Evolutionary conservation across 2,113 vertebrate species (phyloP), one percentile per base, ranked within the genome.

Genomic region (Pseudolaguvia tuberculata): DNA sequence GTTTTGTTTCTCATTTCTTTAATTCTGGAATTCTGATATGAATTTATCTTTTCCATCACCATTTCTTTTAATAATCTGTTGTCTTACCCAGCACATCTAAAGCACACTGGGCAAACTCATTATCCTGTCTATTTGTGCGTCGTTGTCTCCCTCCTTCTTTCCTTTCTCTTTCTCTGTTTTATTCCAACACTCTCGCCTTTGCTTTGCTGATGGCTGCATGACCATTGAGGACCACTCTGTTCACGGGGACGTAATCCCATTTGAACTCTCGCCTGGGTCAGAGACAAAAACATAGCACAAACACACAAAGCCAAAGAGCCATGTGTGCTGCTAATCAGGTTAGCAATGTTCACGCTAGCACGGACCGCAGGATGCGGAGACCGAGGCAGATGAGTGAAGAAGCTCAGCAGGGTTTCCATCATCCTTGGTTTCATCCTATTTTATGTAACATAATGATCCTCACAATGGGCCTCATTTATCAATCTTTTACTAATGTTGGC

Each of bases 241-340:
- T 79, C 82, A 71, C 23, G 78, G 75, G 59, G 63, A 77, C 71
- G 20, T 81, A 83, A 83, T 80, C 78, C 71, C 72, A 82, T 83
- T 80, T 80, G 66, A 83, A 84, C 72, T 74, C 74, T 65, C 47
- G 55, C 58, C 69, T 61, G 47, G 75, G 74, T 78, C 79, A 74
- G 45, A 66, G 53, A 75, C 70, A 82, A 81, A 74, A 79, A 82
- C 47, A 45, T 75, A 67, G 39, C 53, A 2, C 52, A 69, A 48
- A 70, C 72, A 70, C 70, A 80, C 75, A 78, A 76, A 81, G 72
- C 79, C 58, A 52, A 69, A 56, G 72, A 78, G 39, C 66, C 71
- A 77, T 56, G 70, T 45, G 68, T 72, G 79, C 76, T 25, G 50
- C 71, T 78, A 81, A 83, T 81, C 81, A 77, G 81, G 76, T 80